These are phyloP conservation scores for Mayetiola destructor DNA, from an alignment of 2,888 invertebrate genomes.

Conservation along the genomic window DNA sequence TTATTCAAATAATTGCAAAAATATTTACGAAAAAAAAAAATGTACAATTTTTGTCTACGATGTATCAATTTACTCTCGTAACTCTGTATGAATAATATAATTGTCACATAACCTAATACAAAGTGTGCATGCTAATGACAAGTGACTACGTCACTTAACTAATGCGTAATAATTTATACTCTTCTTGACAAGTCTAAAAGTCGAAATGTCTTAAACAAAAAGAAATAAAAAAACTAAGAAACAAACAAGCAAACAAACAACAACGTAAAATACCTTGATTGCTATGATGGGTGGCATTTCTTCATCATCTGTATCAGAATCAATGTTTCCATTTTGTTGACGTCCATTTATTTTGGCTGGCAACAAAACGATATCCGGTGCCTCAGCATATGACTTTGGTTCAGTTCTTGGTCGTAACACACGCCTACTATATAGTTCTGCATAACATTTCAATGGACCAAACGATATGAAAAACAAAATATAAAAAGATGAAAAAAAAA, in stretches of 20 bases:
- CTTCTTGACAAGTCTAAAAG: no score
- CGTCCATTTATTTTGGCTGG: constrained; percentile 41
- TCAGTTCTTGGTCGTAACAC: constrained; percentile 72
- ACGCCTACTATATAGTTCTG: constrained; percentile 38
- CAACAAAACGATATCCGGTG: constrained; percentile 53
- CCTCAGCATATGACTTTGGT: constrained; percentile 71
- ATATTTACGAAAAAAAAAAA: no score
- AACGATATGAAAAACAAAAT: background rate
- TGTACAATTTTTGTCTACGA: background rate
- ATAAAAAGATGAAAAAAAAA: background rate
- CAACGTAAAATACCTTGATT: constrained; percentile 40
- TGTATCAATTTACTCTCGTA: background rate
- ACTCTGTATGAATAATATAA: no score
- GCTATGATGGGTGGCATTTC: constrained; percentile 56
- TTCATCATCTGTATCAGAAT: constrained; percentile 50
- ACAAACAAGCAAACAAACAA: constrained; percentile 7
- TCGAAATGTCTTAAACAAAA: no score
- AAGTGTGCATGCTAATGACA: no score
- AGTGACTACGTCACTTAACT: no score
- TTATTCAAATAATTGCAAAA: no score
- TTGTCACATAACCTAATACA: no score
- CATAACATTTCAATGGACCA: constrained; percentile 11
- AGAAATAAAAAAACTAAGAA: no score
- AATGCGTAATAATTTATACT: no score
- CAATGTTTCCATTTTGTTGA: constrained; percentile 44